Conservation (phyloP, 37 sponge, comb jelly and placozoan species). For the Oscarella lobularis region DNA sequence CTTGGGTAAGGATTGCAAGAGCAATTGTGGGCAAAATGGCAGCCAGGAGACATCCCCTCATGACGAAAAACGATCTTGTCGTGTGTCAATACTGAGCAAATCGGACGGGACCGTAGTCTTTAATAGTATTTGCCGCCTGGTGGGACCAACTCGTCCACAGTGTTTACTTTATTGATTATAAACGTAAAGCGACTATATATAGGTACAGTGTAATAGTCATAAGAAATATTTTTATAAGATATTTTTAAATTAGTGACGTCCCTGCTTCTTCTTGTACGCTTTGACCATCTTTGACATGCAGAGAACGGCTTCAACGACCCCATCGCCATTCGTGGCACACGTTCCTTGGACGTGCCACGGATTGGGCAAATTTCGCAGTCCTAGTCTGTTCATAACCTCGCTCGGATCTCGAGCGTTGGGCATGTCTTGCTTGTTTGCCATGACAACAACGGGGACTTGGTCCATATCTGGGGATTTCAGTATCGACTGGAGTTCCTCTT, state of each 20-base stretch:
- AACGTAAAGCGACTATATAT: no score
- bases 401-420: constrained; percentile 33
- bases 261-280: constrained; percentile 51
- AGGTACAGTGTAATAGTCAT: neutral
- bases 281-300: constrained; percentile 76
- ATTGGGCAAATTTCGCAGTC: constrained; percentile 26
- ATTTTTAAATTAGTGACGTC: neutral
- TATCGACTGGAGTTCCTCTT: constrained; percentile 62
- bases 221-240: neutral
- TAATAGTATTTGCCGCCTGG: no score
- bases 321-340: constrained; percentile 77
- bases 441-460: constrained; percentile 69
- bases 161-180: no score
- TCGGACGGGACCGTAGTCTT: no score
- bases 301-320: constrained; percentile 56
- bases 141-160: no score
- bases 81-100: no score
- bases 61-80: no score
- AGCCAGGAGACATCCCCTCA: no score
- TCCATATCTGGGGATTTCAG: constrained; percentile 69
- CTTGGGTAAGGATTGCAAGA: no score
- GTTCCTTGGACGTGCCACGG: constrained; percentile 84
- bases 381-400: constrained; percentile 41
- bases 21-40: no score
- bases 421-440: constrained; percentile 89